Evolutionary conservation across 2,113 vertebrate species (phyloP), one percentile per base, ranked within the genome.

Genomic region (Motacilla alba): DNA sequence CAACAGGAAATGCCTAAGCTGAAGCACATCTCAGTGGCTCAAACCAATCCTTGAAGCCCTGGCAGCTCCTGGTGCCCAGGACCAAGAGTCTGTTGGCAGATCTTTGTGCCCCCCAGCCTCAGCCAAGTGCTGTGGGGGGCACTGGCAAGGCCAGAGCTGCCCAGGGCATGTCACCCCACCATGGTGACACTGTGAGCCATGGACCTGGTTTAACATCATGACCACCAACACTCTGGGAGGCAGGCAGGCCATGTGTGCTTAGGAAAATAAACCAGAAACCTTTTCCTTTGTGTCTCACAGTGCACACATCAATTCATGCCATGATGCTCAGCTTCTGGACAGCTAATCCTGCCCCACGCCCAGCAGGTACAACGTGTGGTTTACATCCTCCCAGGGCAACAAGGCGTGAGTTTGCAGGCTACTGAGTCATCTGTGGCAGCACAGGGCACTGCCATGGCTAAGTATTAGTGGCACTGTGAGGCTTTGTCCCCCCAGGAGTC

Each of bases 1-100:
- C 53, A 39, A 13, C 11, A 46, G 37, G 46, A 83, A 46, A 39
- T 27, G 35, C 27, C 37, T 4, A 14, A 13, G 26, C 30, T 68
- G 66, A 35, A 74, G 49, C 49, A 47, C 39, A 9, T 17, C 0
- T 0, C 2, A 2, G 11, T 2, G 9, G 13, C 24, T 53, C 37
- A 47, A 69, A 24, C 16, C 0, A 0, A 6, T 22, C 52, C 77
- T 28, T 1, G 2, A 41, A 70, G 56, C 23, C 43, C 47, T 33
- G 16, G 44, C 35, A 68, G 76, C 10, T 50, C 23, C 53, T 19
- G 26, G 24, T 53, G 60, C 37, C 15, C 3, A 2, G 30, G 10
- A 85, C 31, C 3, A 6, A 4, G 11, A 44, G 10, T 33, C 58
- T 37, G 17, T 22, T 31, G n/a, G 26, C 20, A 28, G 9, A 50